Evolutionary conservation across 2,113 vertebrate species (phyloP).

Genomic region (Notarius lentiginosus): DNA sequence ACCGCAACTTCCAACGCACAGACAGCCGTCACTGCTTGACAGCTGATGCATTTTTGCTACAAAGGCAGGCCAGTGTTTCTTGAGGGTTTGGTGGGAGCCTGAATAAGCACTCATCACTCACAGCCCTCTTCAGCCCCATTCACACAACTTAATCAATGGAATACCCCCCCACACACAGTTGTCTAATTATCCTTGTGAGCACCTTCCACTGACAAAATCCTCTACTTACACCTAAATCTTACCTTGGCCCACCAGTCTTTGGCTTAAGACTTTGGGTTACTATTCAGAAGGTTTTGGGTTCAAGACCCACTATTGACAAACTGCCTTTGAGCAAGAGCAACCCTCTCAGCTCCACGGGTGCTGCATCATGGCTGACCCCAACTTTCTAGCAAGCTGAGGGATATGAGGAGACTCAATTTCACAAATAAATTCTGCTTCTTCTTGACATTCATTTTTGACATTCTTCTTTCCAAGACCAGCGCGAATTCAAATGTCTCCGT

Average conservation of each 20-base stretch:
- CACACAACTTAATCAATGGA: constrained; percentile 41
- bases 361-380: not conserved
- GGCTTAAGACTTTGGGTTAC: not conserved
- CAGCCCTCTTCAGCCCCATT: constrained; percentile 42
- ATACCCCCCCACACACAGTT: not conserved
- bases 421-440: not conserved
- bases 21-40: constrained; percentile 7
- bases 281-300: not conserved
- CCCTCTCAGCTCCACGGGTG: not conserved
- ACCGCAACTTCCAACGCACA: constrained; percentile 24
- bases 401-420: not conserved
- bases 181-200: no score
- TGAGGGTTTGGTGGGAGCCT: constrained; percentile 36
- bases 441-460: no score
- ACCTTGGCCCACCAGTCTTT: no score
- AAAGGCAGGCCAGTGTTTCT: constrained; percentile 37
- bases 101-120: constrained; percentile 39
- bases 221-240: not conserved
- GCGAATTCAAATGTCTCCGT: no score
- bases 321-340: not conserved
- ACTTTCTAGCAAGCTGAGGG: not conserved
- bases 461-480: no score
- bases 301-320: not conserved
- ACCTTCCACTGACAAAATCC: not conserved
- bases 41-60: constrained; percentile 30